Percentiles rank a stretch among this genome's conserved stretches.
These are phyloP conservation scores for Rutpela maculata DNA, from an alignment of 2,888 invertebrate genomes.

Conservation along the genomic window DNA sequence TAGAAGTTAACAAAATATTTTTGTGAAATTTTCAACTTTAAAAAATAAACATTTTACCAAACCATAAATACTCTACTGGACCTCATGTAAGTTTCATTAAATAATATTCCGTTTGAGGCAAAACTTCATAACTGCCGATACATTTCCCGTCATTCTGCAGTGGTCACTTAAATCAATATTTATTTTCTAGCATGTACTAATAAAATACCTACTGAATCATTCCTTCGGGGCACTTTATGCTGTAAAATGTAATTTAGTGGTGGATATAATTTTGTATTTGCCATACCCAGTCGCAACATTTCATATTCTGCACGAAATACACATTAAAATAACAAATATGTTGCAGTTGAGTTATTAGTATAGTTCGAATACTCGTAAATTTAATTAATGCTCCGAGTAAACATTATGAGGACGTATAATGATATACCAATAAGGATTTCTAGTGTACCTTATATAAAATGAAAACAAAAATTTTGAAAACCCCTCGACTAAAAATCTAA, in stretches of 20 bases:
- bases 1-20: too few relatives aligned
- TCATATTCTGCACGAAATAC: conserved; percentile 2
- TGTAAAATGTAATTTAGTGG: conserved; percentile 16
- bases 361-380: not conserved
- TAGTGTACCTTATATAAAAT: too few relatives aligned
- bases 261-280: conserved; percentile 3
- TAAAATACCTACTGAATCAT: conserved; percentile 19
- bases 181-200: conserved; percentile 15
- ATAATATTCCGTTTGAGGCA: not conserved
- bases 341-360: conserved; percentile 6
- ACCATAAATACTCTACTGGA: not conserved
- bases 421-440: too few relatives aligned
- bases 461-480: too few relatives aligned
- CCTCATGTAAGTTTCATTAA: not conserved
- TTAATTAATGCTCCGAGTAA: not conserved
- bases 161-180: conserved; percentile 20
- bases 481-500: too few relatives aligned
- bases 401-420: too few relatives aligned
- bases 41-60: not conserved
- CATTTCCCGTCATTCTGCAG: not conserved
- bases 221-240: conserved; percentile 12
- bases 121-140: not conserved
- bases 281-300: not conserved
- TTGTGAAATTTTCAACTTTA: too few relatives aligned
- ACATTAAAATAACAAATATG: conserved; percentile 10